Evolutionary conservation across 2,888 invertebrate species (phyloP), one percentile per base, ranked within the genome.

Genomic region (Drosophila villosipedis): DNA sequence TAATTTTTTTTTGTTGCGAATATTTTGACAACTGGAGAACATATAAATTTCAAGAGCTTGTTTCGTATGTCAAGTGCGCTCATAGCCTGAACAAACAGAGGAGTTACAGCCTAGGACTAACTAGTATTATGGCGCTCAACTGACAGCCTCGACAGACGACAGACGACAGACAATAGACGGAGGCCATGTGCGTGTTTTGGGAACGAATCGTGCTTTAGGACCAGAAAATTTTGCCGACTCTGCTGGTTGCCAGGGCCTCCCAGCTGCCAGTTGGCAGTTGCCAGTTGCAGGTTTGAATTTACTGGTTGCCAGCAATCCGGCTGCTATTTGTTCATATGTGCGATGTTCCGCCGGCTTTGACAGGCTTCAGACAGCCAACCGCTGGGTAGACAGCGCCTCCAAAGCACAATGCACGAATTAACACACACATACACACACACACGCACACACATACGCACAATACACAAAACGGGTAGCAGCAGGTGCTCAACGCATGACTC

Each of bases 401-500:
- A 25, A 83, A 68, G 74, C 76, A 73, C 68, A 87, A 87, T 83
- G 85, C 85, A 85, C 85, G 87, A 87, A 85, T 85, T 85, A 85
- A 83, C 87, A 84, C 55, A 57, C 28, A 39, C 28, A 14, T 3
- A 4, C 22, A 25, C 22, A 47, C 19, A 39, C 39, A 78, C 84
- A 35, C 16, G 10, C 31, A 53, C 22, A 33, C 22, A 16, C 14
- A 22, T 7, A n/a, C 14, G 22, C 47, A 47, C 22, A n/a, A 37
- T 2, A 55, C 74, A 66, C 70, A 77, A 70, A 69, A 68, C 78
- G 84, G 82, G 73, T 66, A 53, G 73, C 74, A 76, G 87, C 85
- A 86, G 85, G 85, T 87, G 87, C 78, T 75, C 75, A 62, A 78
- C 73, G 71, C 85, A 82, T 85, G 85, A 82, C 84, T 74, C 83